Conservation (phyloP, 2,888 invertebrate genomes). For the Germaria angustata region DNA sequence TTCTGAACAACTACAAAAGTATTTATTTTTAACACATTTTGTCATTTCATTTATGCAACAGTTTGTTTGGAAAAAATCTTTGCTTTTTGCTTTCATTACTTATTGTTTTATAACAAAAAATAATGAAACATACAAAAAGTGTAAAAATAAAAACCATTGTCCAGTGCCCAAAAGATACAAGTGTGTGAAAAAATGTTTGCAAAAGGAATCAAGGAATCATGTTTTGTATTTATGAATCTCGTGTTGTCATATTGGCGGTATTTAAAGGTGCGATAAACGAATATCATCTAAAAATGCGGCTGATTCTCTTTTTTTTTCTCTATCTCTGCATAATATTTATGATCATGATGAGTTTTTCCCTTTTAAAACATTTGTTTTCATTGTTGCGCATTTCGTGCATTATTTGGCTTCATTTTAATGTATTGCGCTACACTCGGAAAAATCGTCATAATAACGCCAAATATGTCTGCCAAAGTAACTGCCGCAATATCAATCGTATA, state of each 20-base stretch:
- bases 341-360: conserved; percentile 64
- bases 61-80: conserved; percentile 45
- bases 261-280: conserved; percentile 67
- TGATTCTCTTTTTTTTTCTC: conserved; percentile 50
- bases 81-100: conserved; percentile 35
- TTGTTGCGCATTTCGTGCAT: conserved; percentile 7
- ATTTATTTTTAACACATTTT: conserved; percentile 69
- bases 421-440: conserved; percentile 9
- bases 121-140: not conserved
- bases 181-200: conserved; percentile 47
- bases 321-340: conserved; percentile 66
- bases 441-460: not conserved
- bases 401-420: conserved; percentile 3
- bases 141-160: conserved; percentile 46
- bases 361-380: conserved; percentile 51
- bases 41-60: conserved; percentile 77
- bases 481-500: no score
- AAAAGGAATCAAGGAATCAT: conserved; percentile 54
- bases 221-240: conserved; percentile 67
- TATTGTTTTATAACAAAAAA: conserved; percentile 40
- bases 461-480: no score
- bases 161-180: conserved; percentile 13
- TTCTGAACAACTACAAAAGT: not conserved
- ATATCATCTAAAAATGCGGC: conserved; percentile 64
- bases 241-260: conserved; percentile 67